Evolutionary conservation across 2,113 vertebrate species (phyloP), one percentile per base, ranked within the genome.

Genomic region (Nothocercus julius): DNA sequence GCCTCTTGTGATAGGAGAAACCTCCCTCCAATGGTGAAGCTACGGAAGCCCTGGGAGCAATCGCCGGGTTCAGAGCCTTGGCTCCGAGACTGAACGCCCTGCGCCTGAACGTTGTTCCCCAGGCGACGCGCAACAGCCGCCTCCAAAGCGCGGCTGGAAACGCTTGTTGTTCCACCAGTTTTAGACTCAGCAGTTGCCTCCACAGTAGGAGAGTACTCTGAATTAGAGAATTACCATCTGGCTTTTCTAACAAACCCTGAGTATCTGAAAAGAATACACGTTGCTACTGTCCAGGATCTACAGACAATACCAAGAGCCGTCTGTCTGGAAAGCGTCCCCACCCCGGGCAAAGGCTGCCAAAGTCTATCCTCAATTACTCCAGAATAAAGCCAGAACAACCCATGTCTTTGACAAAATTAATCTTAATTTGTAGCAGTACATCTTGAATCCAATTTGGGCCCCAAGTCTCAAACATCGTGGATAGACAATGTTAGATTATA

Each of bases 251-350:
- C 68, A 88, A 87, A 80, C 79, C 42, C 63, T 38, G 89, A 93
- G 93, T 84, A 70, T 91, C 85, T 42, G 45, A 90, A 85, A 83
- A 85, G 68, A 90, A 89, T 70, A 85, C 89, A 75, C 64, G 36
- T 54, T 83, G 85, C 95, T 95, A 85, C 95, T 91, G 95, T 95
- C 95, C 95, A 94, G 82, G 94, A 95, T 87, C 85, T 93, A 90
- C 93, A 95, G 91, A 87, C 93, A 83, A 87, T 80, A 92, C 49
- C 75, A 34, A 79, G 74, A 87, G 84, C 67, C 58, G 72, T 16
- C 82, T 91, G 96, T 73, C 96, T 96, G 92, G 87, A 68, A 87
- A 67, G 54, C 22, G 56, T 91, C 61, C 84, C 84, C 59, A 66
- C 58, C 76, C 61, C 70, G 67, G 64, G 51, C 75, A 75, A 51